Evolutionary conservation across 2,888 invertebrate genomes (phyloP).

Genomic region (Ophraella communa): DNA sequence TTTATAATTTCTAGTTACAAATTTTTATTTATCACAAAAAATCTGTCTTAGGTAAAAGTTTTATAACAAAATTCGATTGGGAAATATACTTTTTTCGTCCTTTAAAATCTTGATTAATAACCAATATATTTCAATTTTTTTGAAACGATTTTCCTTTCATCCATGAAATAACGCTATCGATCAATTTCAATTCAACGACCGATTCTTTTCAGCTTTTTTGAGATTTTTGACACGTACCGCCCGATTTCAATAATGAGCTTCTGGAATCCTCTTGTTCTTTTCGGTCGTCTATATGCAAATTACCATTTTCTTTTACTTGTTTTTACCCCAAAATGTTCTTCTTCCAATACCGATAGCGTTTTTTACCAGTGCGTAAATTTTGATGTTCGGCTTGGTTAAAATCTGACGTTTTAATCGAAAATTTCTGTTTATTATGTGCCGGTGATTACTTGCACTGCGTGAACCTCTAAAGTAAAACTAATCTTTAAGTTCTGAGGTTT

Average conservation of each 20-base stretch:
- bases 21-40: no score
- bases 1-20: no score
- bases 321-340: slow-evolving; percentile 1
- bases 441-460: no score
- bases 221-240: slow-evolving; percentile 23
- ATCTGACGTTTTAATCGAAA: no score
- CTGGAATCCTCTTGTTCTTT: slow-evolving; percentile 21
- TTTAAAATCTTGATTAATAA: slow-evolving; percentile 1
- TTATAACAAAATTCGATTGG: background rate
- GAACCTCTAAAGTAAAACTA: no score
- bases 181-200: slow-evolving; percentile 22
- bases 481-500: no score
- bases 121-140: slow-evolving; percentile 16
- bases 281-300: slow-evolving; percentile 25
- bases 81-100: background rate
- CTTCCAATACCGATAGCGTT: background rate
- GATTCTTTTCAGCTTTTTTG: slow-evolving; percentile 14
- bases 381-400: no score
- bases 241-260: slow-evolving; percentile 26
- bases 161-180: slow-evolving; percentile 22
- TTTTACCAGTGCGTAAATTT: background rate
- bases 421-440: no score
- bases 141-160: background rate
- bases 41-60: background rate
- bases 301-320: background rate